Evolutionary conservation across 2,113 vertebrate genomes (phyloP).

Genomic region (Scomber scombrus): DNA sequence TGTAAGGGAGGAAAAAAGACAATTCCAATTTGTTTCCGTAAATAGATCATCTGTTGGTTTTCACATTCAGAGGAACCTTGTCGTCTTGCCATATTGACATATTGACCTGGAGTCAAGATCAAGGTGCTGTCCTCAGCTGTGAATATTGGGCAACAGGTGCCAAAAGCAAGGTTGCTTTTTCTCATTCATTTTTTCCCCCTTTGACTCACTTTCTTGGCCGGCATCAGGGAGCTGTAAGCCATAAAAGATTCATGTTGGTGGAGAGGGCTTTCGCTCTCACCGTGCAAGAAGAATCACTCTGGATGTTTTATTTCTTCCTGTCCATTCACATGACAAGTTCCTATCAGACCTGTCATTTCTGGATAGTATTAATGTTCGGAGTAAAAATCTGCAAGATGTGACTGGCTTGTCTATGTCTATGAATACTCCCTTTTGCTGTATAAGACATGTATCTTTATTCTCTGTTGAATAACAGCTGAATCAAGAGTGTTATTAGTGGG

Average conservation of each 20-base stretch:
- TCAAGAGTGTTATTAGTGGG: conserved; percentile 8
- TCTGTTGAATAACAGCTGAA: conserved; percentile 15
- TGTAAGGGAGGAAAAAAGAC: conserved; percentile 60
- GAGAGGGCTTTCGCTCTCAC: conserved; percentile 34
- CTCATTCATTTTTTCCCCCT: conserved; percentile 31
- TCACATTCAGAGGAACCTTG: conserved; percentile 32
- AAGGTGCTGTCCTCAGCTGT: conserved; percentile 38
- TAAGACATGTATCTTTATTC: conserved; percentile 20
- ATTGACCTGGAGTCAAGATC: conserved; percentile 44
- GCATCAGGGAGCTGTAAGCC: conserved; percentile 33
- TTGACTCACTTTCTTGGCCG: conserved; percentile 33
- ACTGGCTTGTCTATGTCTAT: background rate
- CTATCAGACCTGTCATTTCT: conserved; percentile 38
- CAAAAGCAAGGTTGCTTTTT: conserved; percentile 12
- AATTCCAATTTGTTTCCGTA: conserved; percentile 57
- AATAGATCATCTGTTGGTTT: conserved; percentile 49
- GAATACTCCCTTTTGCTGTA: conserved; percentile 28
- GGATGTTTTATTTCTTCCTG: conserved; percentile 56
- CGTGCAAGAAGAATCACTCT: conserved; percentile 27
- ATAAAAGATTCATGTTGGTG: conserved; percentile 58
- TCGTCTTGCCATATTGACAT: conserved; percentile 10
- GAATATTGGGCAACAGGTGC: conserved; percentile 57
- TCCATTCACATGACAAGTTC: conserved; percentile 23
- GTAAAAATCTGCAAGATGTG: conserved; percentile 22
- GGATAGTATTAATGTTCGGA: conserved; percentile 19